Evolutionary conservation across 2,113 vertebrate genomes (phyloP).

Genomic region (Orycteropus afer): DNA sequence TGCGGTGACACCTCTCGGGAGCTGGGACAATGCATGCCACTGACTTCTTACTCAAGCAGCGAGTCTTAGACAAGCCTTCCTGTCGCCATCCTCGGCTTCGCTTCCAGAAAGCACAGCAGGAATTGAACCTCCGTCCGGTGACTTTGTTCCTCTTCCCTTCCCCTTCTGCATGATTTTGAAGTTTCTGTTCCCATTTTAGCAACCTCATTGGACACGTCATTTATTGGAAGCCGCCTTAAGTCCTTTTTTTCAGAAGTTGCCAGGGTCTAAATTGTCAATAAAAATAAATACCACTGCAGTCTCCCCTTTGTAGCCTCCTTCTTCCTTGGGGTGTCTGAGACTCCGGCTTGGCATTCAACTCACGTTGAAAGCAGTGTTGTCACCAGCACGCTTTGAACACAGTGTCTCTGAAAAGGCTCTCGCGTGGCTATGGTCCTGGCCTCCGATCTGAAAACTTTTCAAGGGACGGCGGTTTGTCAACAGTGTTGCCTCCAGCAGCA

Average conservation of each 20-base stretch:
- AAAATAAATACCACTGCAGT: slow-evolving; percentile 44
- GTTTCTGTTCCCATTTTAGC: slow-evolving; percentile 13
- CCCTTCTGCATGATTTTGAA: not conserved
- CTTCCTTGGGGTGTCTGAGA: slow-evolving; percentile 36
- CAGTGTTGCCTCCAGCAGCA: not conserved
- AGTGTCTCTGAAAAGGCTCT: not conserved
- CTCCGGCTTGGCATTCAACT: not conserved
- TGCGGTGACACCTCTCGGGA: accelerated
- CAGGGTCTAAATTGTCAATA: slow-evolving; percentile 52
- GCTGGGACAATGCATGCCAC: accelerated
- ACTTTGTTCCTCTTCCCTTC: not conserved
- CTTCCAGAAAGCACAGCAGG: not conserved
- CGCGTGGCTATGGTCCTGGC: not conserved
- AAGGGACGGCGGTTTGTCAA: not conserved
- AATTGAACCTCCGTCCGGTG: not conserved
- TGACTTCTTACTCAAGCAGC: not conserved
- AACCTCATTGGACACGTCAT: not conserved
- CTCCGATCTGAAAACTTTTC: not conserved
- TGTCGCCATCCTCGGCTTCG: not conserved
- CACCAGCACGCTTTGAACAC: not conserved
- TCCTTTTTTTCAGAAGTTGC: slow-evolving; percentile 45
- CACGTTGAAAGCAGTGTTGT: too few species aligned
- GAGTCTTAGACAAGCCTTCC: accelerated
- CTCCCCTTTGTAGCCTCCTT: not conserved
- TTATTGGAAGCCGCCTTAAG: slow-evolving; percentile 21